These are phyloP conservation scores for Plodia interpunctella DNA, from an alignment of 1,140 invertebrate species.

Conservation along the genomic window DNA sequence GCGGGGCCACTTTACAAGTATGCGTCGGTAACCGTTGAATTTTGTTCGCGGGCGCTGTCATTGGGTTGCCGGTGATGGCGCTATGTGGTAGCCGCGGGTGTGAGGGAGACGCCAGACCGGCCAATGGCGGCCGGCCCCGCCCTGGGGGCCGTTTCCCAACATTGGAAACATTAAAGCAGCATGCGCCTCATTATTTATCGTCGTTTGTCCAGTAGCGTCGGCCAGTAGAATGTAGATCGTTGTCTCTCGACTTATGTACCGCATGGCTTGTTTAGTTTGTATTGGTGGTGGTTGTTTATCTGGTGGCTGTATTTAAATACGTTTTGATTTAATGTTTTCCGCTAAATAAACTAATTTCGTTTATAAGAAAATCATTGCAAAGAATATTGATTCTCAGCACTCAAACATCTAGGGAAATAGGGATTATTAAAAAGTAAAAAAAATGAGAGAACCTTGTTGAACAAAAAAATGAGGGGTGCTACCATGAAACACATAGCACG, in stretches of 20 bases:
- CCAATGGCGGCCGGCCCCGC: slow-evolving; percentile 20
- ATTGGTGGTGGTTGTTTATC: not conserved
- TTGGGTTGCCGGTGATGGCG: slow-evolving; percentile 6
- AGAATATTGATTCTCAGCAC: too few species aligned
- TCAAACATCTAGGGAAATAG: too few species aligned
- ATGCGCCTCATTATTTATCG: slow-evolving; percentile 5
- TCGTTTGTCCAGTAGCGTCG: slow-evolving; percentile 3
- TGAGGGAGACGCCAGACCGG: not conserved
- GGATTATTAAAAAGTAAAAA: too few species aligned
- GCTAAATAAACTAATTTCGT: too few species aligned
- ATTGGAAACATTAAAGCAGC: not conserved
- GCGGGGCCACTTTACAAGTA: slow-evolving; percentile 10
- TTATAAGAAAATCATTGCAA: too few species aligned
- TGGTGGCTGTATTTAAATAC: not conserved
- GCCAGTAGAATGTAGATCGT: not conserved
- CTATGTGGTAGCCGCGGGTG: not conserved
- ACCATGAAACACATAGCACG: too few species aligned
- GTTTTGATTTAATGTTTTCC: too few species aligned
- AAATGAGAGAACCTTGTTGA: too few species aligned
- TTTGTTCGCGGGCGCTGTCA: slow-evolving; percentile 9
- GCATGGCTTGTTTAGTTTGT: slow-evolving; percentile 7
- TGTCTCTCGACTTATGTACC: slow-evolving; percentile 1
- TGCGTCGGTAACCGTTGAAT: not conserved
- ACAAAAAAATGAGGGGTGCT: too few species aligned
- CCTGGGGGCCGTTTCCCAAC: slow-evolving; percentile 8